Evolutionary conservation across 2,888 invertebrate genomes (phyloP), one percentile per base, ranked within the genome.

Genomic region (Phrixothrix hirtus): DNA sequence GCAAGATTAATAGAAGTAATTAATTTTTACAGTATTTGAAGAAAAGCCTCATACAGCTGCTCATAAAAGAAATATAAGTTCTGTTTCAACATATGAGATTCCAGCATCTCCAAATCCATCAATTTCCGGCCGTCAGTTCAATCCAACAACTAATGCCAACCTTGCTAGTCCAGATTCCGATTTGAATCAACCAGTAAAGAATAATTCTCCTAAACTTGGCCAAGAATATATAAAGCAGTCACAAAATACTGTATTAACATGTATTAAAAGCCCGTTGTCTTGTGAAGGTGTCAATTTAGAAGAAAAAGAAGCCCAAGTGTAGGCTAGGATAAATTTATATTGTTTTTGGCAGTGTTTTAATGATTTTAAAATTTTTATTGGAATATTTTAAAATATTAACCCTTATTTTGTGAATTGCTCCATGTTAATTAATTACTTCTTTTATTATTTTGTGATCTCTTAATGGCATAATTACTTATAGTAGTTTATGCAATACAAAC

Each of bases 21-120:
- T n/a, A n/a, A n/a, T n/a, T 49, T 66, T 67, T 73, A 0, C 69
- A 89, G 89, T 89, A 47, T 89, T 89, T 71, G 89, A 89, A 67
- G 89, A 89, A 68, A 83, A 86, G 51, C 82, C 83, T 30, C 79
- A 67, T 34, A 62, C 64, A 27, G 55, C 62, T 32, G 63, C 75
- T 44, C 74, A 76, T 55, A 71, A 69, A 15, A 63, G 71, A 54
- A 71, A 68, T 50, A 45, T 67, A 21, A 72, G 72, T 60, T 70
- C 61, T 58, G 70, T 64, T 41, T 58, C 43, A 55, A 55, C 38
- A 66, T 72, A 35, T 67, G 65, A 60, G 1, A 71, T 74, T 43
- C 63, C 57, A n/a, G 67, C 66, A 10, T 59, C 64, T 3, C 70
- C 70, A 14, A 69, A 65, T 52, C 72, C 73, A 1, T 59, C 61